phyloP scores from a whole-genome alignment of 92 coral and sea anemone genomes.

The Actinernus sp. region DNA sequence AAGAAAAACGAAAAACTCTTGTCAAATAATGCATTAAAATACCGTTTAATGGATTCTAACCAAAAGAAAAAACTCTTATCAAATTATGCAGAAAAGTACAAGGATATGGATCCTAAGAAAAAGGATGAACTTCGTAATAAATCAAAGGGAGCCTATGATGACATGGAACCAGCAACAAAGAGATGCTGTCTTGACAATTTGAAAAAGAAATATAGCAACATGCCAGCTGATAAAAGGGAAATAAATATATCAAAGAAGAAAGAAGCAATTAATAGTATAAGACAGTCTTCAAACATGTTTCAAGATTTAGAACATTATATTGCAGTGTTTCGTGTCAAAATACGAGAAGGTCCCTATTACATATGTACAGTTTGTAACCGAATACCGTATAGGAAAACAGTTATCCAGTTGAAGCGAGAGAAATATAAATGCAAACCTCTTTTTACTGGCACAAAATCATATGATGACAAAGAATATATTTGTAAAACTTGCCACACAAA shows the following conservation, averaged over 20 bases:
- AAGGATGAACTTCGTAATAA: constrained; percentile 18
- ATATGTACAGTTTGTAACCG: constrained; percentile 49
- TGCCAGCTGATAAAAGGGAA: too few relatives aligned
- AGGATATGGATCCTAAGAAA: constrained; percentile 12
- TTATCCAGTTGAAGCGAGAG: neutral
- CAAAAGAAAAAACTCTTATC: constrained; percentile 4
- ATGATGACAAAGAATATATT: constrained; percentile 26
- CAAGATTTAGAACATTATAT: constrained; percentile 1
- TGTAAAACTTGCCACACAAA: constrained; percentile 45
- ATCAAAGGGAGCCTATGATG: constrained; percentile 21
- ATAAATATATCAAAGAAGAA: constrained; percentile 1
- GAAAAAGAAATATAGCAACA: too few relatives aligned
- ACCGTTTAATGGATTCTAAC: too few relatives aligned
- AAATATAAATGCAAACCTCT: constrained; percentile 14
- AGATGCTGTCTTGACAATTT: too few relatives aligned
- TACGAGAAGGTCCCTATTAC: constrained; percentile 37
- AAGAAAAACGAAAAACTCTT: neutral
- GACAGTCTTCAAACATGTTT: too few relatives aligned
- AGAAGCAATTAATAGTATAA: neutral
- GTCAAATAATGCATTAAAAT: too few relatives aligned
- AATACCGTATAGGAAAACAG: constrained; percentile 25
- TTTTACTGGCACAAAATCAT: constrained; percentile 20
- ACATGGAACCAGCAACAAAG: constrained; percentile 15
- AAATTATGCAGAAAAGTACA: constrained; percentile 15
- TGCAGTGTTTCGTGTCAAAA: constrained; percentile 22